phyloP scores from a whole-genome alignment of 2,113 vertebrate species.

The Columba livia region DNA sequence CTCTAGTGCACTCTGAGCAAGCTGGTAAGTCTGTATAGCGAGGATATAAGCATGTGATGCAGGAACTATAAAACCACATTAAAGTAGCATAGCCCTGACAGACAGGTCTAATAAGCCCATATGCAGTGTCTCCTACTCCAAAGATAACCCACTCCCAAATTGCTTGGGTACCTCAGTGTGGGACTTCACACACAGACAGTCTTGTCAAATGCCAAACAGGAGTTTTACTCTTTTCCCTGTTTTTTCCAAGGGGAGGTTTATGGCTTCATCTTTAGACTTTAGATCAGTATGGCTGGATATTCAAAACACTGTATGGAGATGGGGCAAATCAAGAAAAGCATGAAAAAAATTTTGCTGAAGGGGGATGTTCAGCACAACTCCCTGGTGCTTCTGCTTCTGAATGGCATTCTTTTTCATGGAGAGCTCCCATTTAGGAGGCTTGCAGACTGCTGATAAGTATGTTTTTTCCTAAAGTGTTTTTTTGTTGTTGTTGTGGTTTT shows the following conservation, averaged over 20 bases:
- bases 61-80: slow-evolving; percentile 36
- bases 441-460: neutral
- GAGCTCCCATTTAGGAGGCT: neutral
- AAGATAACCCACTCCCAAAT: slow-evolving; percentile 54
- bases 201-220: slow-evolving; percentile 38
- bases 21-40: neutral
- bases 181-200: slow-evolving; percentile 38
- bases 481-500: neutral
- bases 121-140: slow-evolving; percentile 54
- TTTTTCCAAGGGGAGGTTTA: neutral
- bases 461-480: neutral
- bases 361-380: neutral
- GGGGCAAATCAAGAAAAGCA: slow-evolving; percentile 7
- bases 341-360: neutral
- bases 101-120: slow-evolving; percentile 66
- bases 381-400: neutral
- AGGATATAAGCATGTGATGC: neutral
- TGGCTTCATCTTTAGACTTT: slow-evolving; percentile 26
- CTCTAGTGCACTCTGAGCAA: neutral
- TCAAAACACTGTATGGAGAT: neutral
- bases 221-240: slow-evolving; percentile 23
- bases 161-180: slow-evolving; percentile 26
- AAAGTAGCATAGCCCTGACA: slow-evolving; percentile 57
- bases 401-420: neutral
- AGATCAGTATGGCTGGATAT: neutral